Evolutionary conservation across 64 coral and sea anemone genomes (phyloP), one percentile per base, ranked within the genome.

Genomic region (Montipora cactus): DNA sequence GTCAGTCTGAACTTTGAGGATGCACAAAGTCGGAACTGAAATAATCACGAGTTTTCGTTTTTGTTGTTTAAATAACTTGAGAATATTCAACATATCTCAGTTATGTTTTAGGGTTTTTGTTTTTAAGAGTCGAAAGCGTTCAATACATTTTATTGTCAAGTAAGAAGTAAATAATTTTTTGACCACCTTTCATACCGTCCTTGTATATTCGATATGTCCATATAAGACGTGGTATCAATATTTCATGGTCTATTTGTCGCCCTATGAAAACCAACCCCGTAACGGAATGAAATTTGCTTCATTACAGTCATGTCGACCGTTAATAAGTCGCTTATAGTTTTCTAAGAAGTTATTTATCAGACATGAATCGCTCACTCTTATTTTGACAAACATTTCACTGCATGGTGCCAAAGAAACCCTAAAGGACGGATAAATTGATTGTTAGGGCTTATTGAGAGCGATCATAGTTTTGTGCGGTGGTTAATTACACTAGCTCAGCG

Each of bases 311-410:
- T 70, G 66, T 52, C 44, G 82, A 18, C 66, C 18, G 6, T 46
- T 70, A 86, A 86, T 71, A 70, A 86, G 82, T 44, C 47, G 66
- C 16, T 47, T 72, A 49, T 10, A 70, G 45, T 84, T 86, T 49
- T 23, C 82, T 86, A 2, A 51, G 18, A 16, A 86, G 16, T 37
- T 49, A 52, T 71, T 86, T 71, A 49, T 22, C 44, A 19, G 11
- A n/a, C 62, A 64, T n/a, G 44, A 46, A 50, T 49, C 45, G 8
- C 10, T 7, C 21, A 49, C 44, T 51, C 46, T 9, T 86, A 64
- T 86, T 86, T 70, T 86, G 82, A 50, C 47, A 71, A 86, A 86
- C 82, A 86, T 49, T 86, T 86, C 61, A 48, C 61, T 23, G 61
- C 44, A 67, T 62, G 16, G 20, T 50, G 71, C 82, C 47, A 84